These are phyloP conservation scores for Sus cebifrons DNA, from an alignment of 2,797 vertebrate species.

Conservation along the genomic window DNA sequence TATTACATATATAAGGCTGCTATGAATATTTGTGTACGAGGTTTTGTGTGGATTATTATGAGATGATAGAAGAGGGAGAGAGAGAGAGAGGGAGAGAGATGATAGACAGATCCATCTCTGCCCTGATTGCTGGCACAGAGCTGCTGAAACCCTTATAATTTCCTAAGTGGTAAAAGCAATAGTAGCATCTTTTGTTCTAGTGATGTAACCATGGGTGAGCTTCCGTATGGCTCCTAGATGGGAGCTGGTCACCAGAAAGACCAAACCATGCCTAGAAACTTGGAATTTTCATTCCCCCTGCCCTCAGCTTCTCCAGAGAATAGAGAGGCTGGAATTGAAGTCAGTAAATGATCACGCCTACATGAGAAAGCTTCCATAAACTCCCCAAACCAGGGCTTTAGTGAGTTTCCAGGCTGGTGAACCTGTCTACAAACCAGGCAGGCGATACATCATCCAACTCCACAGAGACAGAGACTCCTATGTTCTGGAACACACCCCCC, in stretches of 20 bases:
- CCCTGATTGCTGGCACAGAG: not conserved
- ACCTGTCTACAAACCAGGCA: not conserved
- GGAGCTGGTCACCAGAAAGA: not conserved
- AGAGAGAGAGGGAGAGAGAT: no score
- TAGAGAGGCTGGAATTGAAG: not conserved
- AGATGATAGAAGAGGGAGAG: not conserved
- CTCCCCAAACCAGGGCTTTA: no score
- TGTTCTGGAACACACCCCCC: not conserved
- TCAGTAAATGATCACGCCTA: not conserved
- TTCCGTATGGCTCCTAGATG: not conserved
- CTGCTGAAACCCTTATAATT: not conserved
- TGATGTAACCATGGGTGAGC: not conserved
- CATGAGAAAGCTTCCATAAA: not conserved
- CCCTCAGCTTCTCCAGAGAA: not conserved
- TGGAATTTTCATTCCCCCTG: not conserved
- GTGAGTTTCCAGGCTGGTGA: not conserved
- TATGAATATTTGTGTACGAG: not conserved
- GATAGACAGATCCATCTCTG: not conserved
- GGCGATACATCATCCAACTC: fast-evolving
- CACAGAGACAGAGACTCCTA: not conserved
- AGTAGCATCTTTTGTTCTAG: not conserved
- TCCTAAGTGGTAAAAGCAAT: not conserved
- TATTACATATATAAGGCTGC: not conserved
- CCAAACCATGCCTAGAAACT: not conserved
- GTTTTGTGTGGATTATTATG: not conserved